Percentiles rank a stretch among this genome's conserved stretches.
Conservation (phyloP, 2,888 invertebrate genomes). For the Caenorhabditis doughertyi region DNA sequence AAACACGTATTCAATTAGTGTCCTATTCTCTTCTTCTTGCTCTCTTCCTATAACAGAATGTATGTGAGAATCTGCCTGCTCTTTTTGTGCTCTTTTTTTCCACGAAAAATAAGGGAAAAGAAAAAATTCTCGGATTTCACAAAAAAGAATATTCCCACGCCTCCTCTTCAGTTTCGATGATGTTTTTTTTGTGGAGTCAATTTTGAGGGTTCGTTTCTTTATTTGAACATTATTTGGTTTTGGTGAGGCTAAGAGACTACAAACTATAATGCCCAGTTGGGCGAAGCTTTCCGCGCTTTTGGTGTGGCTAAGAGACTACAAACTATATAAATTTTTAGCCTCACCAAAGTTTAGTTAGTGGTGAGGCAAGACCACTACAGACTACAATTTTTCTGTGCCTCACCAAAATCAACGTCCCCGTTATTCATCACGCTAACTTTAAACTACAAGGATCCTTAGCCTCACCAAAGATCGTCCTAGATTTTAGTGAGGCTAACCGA, state of each 20-base stretch:
- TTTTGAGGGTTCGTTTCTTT: not conserved
- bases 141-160: constrained; percentile 16
- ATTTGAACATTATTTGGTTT: constrained; percentile 1
- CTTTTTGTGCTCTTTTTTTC: constrained; percentile 29
- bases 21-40: constrained; percentile 24
- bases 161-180: constrained; percentile 3
- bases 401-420: no score
- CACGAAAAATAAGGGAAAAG: not conserved
- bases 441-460: no score
- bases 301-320: no score
- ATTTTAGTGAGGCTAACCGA: no score
- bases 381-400: no score
- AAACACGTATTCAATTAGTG: constrained; percentile 31
- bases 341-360: no score
- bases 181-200: not conserved
- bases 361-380: no score
- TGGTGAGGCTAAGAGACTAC: not conserved
- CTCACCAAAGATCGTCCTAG: no score
- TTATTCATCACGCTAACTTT: no score
- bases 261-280: no score
- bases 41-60: not conserved
- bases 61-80: constrained; percentile 31
- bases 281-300: no score
- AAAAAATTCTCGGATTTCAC: constrained; percentile 21
- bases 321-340: no score